phyloP scores from a whole-genome alignment of 2,888 invertebrate species.

The Lasioglossum pauxillum region DNA sequence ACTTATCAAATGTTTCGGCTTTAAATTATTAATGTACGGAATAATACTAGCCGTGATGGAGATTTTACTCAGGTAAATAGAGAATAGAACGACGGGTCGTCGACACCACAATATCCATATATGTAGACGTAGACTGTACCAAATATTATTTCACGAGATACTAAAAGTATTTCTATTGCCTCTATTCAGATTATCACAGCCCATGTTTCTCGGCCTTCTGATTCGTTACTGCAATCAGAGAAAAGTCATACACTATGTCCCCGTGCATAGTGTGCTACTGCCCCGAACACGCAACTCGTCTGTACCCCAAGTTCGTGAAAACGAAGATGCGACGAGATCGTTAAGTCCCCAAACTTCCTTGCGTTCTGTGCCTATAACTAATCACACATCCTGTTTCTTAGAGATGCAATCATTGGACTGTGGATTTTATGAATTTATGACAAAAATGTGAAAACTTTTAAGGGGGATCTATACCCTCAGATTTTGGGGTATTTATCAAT shows the following conservation, averaged over 20 bases:
- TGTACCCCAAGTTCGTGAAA: constrained; percentile 57
- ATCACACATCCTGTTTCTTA: constrained; percentile 5
- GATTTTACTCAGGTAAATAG: constrained; percentile 86
- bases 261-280: constrained; percentile 56
- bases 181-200: constrained; percentile 87
- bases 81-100: constrained; percentile 35
- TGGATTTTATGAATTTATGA: neutral
- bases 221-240: constrained; percentile 86
- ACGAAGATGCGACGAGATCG: constrained; percentile 70
- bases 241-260: constrained; percentile 59
- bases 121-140: neutral
- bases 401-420: neutral
- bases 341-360: constrained; percentile 70
- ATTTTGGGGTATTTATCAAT: no score
- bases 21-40: constrained; percentile 87
- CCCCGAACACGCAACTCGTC: constrained; percentile 38
- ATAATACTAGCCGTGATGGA: constrained; percentile 88
- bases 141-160: neutral
- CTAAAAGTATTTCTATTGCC: constrained; percentile 49
- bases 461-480: no score
- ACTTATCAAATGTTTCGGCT: constrained; percentile 87
- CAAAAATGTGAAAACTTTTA: no score
- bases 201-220: constrained; percentile 87
- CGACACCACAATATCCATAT: neutral
- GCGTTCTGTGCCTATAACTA: constrained; percentile 16